Evolutionary conservation across 1,140 invertebrate species (phyloP).

Genomic region (Polypedilum pembai): DNA sequence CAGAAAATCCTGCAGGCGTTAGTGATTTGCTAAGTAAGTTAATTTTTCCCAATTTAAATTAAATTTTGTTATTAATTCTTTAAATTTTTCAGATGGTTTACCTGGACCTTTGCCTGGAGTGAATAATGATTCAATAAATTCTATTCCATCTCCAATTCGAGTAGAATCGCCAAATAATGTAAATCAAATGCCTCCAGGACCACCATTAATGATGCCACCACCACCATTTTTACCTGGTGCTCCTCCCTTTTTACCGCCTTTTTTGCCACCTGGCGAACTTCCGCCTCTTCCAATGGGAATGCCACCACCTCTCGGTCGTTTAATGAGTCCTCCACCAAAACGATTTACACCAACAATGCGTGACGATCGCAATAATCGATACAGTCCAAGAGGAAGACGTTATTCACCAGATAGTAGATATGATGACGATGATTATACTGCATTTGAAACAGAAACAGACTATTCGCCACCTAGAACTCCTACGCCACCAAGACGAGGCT

Average conservation of each 20-base stretch:
- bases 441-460: slow-evolving; percentile 42
- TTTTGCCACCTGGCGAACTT: slow-evolving; percentile 46
- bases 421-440: slow-evolving; percentile 34
- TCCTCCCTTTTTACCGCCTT: slow-evolving; percentile 40
- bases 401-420: slow-evolving; percentile 38
- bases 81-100: slow-evolving; percentile 29
- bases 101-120: slow-evolving; percentile 30
- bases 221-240: slow-evolving; percentile 45
- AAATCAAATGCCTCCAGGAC: slow-evolving; percentile 42
- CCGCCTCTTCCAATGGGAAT: slow-evolving; percentile 51
- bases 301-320: slow-evolving; percentile 42
- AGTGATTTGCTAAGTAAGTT: slow-evolving; percentile 20
- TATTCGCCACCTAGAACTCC: slow-evolving; percentile 38
- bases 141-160: slow-evolving; percentile 38
- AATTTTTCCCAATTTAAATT: background rate
- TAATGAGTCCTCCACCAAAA: slow-evolving; percentile 52
- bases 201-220: slow-evolving; percentile 41
- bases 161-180: slow-evolving; percentile 43
- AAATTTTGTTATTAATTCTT: background rate
- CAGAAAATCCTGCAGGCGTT: slow-evolving; percentile 32
- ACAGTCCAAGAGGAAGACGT: slow-evolving; percentile 30
- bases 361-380: slow-evolving; percentile 34
- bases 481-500: slow-evolving; percentile 33
- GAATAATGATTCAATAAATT: slow-evolving; percentile 32
- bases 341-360: slow-evolving; percentile 47